Base-by-base conservation (phyloP, 1,140 invertebrate genomes). In the Holcopasites calliopsidis region DNA sequence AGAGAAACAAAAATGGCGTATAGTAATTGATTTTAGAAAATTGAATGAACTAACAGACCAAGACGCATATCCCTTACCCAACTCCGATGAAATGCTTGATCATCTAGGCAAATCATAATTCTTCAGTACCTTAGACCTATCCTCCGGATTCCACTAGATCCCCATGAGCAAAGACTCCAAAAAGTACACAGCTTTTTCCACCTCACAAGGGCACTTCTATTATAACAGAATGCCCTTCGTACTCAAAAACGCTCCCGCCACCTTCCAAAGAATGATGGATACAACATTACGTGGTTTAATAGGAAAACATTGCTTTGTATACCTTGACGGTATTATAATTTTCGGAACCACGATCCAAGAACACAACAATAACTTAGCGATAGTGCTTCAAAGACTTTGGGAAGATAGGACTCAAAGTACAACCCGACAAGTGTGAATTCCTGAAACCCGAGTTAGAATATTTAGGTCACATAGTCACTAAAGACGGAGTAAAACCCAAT, bases 91-190 rank as follows among this genome's bases (percentile, higher is more conserved):
- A 16, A 65, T 66, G 3, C 0, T 76, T 2, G 28, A 47, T 2
- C 38, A 55, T 0, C n/a, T 58, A n/a, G 54, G 54, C 13, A 60
- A 60, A 1, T 6, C 54, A 21, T 60, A 47, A 23, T 70, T 58
- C 16, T 70, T 60, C n/a, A 21, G n/a, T 1, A 40, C 42, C 3
- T 31, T 70, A 31, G 68, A 70, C n/a, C 21, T 70, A 35, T n/a
- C 28, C 18, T 49, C 40, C 1, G 68, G 68, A 11, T 70, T 58
- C 26, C 52, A 60, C 31, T 55, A 70, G 60, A 70, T 70, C 8
- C 44, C 55, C 2, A 49, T 70, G 28, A 3, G 47, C 13, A 1
- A 7, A 1, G 5, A 10, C 11, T 38, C 58, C 6, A 61, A 54
- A 38, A 54, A 6, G 35, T 49, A 69, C 33, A 61, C 47, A 2